Percentiles rank a stretch among this genome's conserved stretches.
phyloP scores from a whole-genome alignment of 2,888 invertebrate genomes.

The Andrena hattorfiana region DNA sequence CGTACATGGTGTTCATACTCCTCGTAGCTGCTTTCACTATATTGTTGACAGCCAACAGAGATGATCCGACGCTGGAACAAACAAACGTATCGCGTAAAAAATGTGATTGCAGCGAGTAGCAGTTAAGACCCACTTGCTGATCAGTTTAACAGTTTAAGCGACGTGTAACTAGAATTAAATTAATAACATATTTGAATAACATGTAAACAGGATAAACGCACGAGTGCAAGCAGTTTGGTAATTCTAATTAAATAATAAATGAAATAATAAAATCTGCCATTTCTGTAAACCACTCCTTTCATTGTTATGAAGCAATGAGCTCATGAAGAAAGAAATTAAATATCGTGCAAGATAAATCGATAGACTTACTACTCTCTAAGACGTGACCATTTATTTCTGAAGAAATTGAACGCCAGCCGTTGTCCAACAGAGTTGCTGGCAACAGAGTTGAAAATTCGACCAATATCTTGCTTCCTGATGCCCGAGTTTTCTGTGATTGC shows the following conservation, averaged over 20 bases:
- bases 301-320: neutral
- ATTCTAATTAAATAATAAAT: too few relatives aligned
- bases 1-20: slow-evolving; percentile 91
- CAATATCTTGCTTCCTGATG: slow-evolving; percentile 93
- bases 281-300: neutral
- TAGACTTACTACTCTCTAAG: slow-evolving; percentile 90
- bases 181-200: neutral
- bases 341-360: neutral
- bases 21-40: slow-evolving; percentile 91
- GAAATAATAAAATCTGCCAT: neutral
- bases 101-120: neutral
- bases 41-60: slow-evolving; percentile 89
- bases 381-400: slow-evolving; percentile 91
- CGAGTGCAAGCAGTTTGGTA: neutral
- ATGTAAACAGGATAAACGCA: neutral
- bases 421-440: slow-evolving; percentile 92
- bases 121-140: neutral
- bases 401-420: slow-evolving; percentile 92
- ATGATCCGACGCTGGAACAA: slow-evolving; percentile 89
- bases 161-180: neutral
- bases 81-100: slow-evolving; percentile 5
- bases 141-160: too few relatives aligned
- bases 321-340: neutral
- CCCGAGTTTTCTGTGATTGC: slow-evolving; percentile 90
- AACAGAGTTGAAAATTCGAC: slow-evolving; percentile 91